A percentile compares a stretch with the other conserved stretches of the same genome.
Conservation (phyloP, 2,113 vertebrate species). For the Pseudopipra pipra region DNA sequence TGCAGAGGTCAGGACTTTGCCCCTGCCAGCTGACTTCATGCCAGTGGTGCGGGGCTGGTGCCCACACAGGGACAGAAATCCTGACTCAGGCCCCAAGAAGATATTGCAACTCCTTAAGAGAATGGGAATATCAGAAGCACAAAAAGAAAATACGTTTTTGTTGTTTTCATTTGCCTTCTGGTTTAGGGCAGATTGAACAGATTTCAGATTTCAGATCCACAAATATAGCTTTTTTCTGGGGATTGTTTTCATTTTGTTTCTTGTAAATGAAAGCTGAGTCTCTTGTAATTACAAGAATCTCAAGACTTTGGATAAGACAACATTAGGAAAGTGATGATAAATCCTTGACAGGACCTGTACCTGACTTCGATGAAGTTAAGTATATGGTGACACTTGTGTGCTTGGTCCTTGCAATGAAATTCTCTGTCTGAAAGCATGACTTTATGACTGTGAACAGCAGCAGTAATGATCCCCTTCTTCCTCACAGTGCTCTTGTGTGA, state of each 20-base stretch:
- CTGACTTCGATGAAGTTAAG: not conserved
- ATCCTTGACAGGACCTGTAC: not conserved
- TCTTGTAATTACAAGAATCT: conserved; percentile 1
- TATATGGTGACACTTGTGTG: not conserved
- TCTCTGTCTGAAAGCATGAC: not conserved
- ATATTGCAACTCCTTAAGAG: not conserved
- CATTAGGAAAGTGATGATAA: not conserved
- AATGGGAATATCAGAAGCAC: not conserved
- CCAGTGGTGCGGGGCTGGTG: not conserved
- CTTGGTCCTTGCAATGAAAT: not conserved
- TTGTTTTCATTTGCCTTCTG: conserved; percentile 57
- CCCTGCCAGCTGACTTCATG: not conserved
- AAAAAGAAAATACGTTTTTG: conserved; percentile 15
- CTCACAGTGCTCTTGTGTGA: conserved; percentile 3
- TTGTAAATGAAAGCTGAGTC: conserved; percentile 47
- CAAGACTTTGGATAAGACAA: not conserved
- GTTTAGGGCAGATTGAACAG: conserved; percentile 50
- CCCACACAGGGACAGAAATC: fast-evolving
- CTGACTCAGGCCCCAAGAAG: not conserved
- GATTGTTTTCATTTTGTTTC: conserved; percentile 58
- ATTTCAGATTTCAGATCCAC: conserved; percentile 34
- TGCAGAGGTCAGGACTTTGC: not conserved
- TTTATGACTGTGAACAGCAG: conserved; percentile 14
- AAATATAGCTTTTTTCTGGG: conserved; percentile 35
- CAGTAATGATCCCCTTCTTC: conserved; percentile 32